Evolutionary conservation across 92 coral and sea anemone species (phyloP), one percentile per base, ranked within the genome.

Genomic region (Phenganax marumi): DNA sequence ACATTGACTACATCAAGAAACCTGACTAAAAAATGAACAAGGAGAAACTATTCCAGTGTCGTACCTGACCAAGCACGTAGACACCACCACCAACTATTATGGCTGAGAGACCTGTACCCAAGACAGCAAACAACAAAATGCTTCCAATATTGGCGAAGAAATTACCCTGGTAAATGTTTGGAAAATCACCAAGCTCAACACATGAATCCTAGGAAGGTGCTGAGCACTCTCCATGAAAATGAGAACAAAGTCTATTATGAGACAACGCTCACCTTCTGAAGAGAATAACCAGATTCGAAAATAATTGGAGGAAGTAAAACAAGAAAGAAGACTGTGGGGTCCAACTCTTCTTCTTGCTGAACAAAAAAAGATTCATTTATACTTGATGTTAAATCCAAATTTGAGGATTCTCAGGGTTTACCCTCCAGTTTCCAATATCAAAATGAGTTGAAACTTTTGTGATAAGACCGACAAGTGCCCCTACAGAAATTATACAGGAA

Each of bases 61-160:
- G 76, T 57, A 94, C 98, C 97, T 95, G 93, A 54, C 98, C 98
- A 69, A 95, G 87, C 14, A 95, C 73, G 82, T 86, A 95, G 13
- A 95, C 90, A 25, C 98, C 98, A 13, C 98, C 98, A 14, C 98
- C 98, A 65, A 95, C 90, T 46, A 95, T 90, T 33, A 91, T 82
- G 16, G 98, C 98, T 26, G 98, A 95, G 73, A 95, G 84, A 11
- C 94, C 97, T 78, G 98, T 95, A 57, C 98, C 98, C 89, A 95
- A 95, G 68, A 95, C 86, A 52, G 98, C 98, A 95, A 92, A 95
- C 58, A 95, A 91, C 75, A 95, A 52, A 75, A 95, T 95, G 9
- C 97, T 90, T 18, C 98, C 98, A 76, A 95, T 95, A 73, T 95
- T 95, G 17, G 98, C 97, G 89, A 95, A 95, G 93, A 95, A 95